Evolutionary conservation across 2,113 vertebrate species (phyloP).

Genomic region (Lasiurus cinereus): DNA sequence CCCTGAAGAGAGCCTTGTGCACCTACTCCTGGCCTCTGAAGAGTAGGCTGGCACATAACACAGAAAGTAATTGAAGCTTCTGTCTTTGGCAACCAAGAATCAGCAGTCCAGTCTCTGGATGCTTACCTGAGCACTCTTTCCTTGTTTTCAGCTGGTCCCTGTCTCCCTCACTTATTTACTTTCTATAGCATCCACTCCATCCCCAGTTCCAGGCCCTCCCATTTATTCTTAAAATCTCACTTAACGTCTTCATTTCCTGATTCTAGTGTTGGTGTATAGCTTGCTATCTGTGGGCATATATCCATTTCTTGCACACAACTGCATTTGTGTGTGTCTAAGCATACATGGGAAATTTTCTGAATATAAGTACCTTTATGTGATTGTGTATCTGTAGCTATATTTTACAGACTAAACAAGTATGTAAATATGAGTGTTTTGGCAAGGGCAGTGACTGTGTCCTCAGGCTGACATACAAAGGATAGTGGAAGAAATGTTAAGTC

Average conservation of each 20-base stretch:
- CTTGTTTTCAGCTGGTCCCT: background rate
- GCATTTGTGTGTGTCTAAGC: background rate
- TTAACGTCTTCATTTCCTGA: constrained; percentile 11
- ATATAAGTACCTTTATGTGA: constrained; percentile 17
- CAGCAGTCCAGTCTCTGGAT: background rate
- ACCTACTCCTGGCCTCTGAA: background rate
- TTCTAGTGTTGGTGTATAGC: background rate
- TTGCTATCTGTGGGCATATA: constrained; percentile 3
- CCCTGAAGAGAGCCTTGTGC: background rate
- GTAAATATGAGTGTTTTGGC: background rate
- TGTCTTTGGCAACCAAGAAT: constrained; percentile 27
- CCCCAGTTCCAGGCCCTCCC: background rate
- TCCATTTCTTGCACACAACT: constrained; percentile 32
- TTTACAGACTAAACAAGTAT: background rate
- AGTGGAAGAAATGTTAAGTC: background rate
- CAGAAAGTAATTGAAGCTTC: constrained; percentile 7
- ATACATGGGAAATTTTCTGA: constrained; percentile 26
- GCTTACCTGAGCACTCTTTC: background rate
- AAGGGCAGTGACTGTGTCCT: background rate
- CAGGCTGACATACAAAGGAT: background rate
- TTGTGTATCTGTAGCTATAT: constrained; percentile 7
- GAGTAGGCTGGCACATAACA: background rate
- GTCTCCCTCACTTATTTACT: background rate
- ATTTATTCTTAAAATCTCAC: constrained; percentile 28
- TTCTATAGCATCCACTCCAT: background rate